Conservation (phyloP, 1,140 invertebrate genomes). For the Saccostrea glomerata region DNA sequence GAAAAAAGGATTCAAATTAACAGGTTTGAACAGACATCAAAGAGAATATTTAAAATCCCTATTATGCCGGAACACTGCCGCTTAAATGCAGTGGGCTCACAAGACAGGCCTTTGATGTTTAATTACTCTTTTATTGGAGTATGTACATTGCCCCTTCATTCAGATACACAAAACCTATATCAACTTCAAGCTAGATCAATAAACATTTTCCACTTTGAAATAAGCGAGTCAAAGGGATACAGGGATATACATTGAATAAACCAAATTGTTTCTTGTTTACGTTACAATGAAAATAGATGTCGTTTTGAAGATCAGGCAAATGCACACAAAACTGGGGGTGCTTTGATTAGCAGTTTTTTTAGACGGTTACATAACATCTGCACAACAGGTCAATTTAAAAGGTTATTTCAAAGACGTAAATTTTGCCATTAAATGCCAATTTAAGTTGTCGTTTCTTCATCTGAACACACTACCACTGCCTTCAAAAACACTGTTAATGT, state of each 20-base stretch:
- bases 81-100: conserved; percentile 26
- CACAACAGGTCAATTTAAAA: conserved; percentile 31
- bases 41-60: conserved; percentile 26
- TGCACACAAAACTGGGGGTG: conserved; percentile 23
- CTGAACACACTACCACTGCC: conserved; percentile 6
- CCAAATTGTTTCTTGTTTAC: conserved; percentile 30
- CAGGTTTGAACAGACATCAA: conserved; percentile 33
- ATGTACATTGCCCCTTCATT: conserved; percentile 37
- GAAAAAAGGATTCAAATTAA: conserved; percentile 8
- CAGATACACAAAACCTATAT: conserved; percentile 34
- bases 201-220: conserved; percentile 36
- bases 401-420: conserved; percentile 36
- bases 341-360: conserved; percentile 27
- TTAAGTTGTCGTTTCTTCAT: conserved; percentile 25
- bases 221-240: conserved; percentile 31
- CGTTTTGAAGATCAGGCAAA: conserved; percentile 12
- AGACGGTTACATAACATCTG: conserved; percentile 30
- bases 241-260: conserved; percentile 32
- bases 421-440: conserved; percentile 28
- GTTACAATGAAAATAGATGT: conserved; percentile 37
- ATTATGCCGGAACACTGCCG: conserved; percentile 29
- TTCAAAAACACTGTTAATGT: conserved; percentile 18
- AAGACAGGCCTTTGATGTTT: conserved; percentile 17
- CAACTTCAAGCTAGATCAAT: conserved; percentile 31
- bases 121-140: conserved; percentile 32